Conservation (phyloP, 37 sponge, comb jelly and placozoan species). For the Trichoplax adhaerens region DNA sequence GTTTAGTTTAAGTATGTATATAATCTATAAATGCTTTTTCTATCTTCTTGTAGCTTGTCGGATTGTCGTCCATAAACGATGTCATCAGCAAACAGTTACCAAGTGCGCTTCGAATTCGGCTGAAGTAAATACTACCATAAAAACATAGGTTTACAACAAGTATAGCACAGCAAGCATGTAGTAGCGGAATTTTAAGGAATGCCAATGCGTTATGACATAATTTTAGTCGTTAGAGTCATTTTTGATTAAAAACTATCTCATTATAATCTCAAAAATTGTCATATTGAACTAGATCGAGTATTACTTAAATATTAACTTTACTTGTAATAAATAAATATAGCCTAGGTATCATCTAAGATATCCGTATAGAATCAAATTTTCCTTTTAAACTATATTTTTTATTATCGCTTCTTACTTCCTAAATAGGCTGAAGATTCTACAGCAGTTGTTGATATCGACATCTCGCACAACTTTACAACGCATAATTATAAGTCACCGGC, state of each 20-base stretch:
- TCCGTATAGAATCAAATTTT: neutral
- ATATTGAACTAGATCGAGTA: neutral
- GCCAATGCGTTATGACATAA: too few relatives aligned
- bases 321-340: neutral
- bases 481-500: conserved; percentile 71
- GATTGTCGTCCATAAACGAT: conserved; percentile 86
- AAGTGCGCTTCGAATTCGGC: conserved; percentile 20
- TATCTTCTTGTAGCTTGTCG: conserved; percentile 44
- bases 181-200: too few relatives aligned
- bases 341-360: neutral
- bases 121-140: too few relatives aligned
- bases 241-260: too few relatives aligned
- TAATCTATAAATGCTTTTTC: neutral
- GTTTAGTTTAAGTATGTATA: too few relatives aligned
- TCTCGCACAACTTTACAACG: conserved; percentile 84
- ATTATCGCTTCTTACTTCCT: conserved; percentile 1
- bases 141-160: too few relatives aligned
- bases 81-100: conserved; percentile 61
- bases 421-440: neutral
- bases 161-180: too few relatives aligned
- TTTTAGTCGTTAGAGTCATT: too few relatives aligned
- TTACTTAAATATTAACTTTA: neutral
- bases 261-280: too few relatives aligned
- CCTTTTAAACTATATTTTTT: neutral
- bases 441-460: conserved; percentile 29